phyloP scores from a whole-genome alignment of 2,113 vertebrate genomes.

The Sinosuthora webbiana region DNA sequence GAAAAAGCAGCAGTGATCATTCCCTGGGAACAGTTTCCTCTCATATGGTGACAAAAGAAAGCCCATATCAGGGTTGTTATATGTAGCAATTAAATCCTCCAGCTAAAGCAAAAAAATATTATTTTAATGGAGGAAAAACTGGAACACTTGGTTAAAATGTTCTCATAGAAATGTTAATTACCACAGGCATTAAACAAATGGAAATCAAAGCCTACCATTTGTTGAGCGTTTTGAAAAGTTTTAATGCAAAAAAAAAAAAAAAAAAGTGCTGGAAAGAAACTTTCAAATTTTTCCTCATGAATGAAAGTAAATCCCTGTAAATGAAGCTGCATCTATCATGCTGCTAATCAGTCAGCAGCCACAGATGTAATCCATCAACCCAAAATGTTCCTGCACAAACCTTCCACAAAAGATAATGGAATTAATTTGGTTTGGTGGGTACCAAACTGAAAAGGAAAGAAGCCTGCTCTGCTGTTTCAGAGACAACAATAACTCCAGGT shows the following conservation, averaged over 20 bases:
- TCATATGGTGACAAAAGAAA: conserved; percentile 8
- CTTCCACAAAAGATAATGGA: conserved; percentile 17
- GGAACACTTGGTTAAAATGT: conserved; percentile 35
- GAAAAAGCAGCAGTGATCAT: not conserved
- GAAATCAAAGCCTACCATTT: conserved; percentile 51
- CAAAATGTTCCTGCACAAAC: conserved; percentile 3
- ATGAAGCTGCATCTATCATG: not conserved
- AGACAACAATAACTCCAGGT: not conserved
- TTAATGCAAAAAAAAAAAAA: not conserved
- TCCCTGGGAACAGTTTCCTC: not conserved
- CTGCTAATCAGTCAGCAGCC: conserved; percentile 25
- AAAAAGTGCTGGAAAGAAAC: conserved; percentile 21
- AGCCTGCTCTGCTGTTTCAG: not conserved
- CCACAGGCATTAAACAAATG: conserved; percentile 32
- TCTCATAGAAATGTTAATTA: conserved; percentile 52
- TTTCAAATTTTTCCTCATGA: conserved; percentile 25
- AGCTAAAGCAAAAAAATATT: conserved; percentile 18
- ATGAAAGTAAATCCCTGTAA: conserved; percentile 14
- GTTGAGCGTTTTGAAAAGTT: conserved; percentile 15
- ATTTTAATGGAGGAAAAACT: conserved; percentile 36
- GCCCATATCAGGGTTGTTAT: not conserved
- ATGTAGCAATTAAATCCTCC: conserved; percentile 17
- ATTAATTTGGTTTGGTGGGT: conserved; percentile 46
- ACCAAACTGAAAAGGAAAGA: not conserved
- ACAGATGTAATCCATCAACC: conserved; percentile 35